Percentiles rank a stretch among this genome's conserved stretches.
Conservation (phyloP, 2,797 vertebrate species). For the Rhinatrema bivittatum region DNA sequence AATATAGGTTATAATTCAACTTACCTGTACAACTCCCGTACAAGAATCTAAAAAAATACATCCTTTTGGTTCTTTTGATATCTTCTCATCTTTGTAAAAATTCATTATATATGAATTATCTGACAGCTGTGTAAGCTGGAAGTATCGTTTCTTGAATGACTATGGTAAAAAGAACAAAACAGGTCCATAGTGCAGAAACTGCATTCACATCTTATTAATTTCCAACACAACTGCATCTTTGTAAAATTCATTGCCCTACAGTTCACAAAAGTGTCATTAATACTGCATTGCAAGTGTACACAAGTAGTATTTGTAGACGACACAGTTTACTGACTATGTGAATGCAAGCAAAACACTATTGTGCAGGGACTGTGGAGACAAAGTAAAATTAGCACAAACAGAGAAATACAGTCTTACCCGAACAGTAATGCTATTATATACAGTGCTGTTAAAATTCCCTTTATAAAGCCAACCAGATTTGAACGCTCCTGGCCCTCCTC, state of each 20-base stretch:
- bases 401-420: slow-evolving; percentile 61
- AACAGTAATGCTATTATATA: slow-evolving; percentile 95
- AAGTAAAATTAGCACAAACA: slow-evolving; percentile 1
- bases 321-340: background rate
- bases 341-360: slow-evolving; percentile 12
- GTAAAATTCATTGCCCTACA: too few relatives aligned
- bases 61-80: slow-evolving; percentile 96
- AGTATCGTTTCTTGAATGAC: slow-evolving; percentile 96
- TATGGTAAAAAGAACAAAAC: slow-evolving; percentile 32
- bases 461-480: slow-evolving; percentile 97
- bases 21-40: slow-evolving; percentile 91
- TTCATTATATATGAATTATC: slow-evolving; percentile 99
- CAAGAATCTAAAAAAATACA: slow-evolving; percentile 98
- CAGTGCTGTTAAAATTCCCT: slow-evolving; percentile 97
- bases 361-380: background rate
- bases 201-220: too few relatives aligned
- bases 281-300: background rate
- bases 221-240: too few relatives aligned
- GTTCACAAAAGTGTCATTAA: too few relatives aligned
- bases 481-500: slow-evolving; percentile 81
- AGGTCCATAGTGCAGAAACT: background rate
- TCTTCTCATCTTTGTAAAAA: slow-evolving; percentile 98
- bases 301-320: background rate
- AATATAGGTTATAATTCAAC: too few relatives aligned
- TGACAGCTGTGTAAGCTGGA: slow-evolving; percentile 91